Conservation (phyloP, 2,797 vertebrate genomes). For the Fringilla coelebs region DNA sequence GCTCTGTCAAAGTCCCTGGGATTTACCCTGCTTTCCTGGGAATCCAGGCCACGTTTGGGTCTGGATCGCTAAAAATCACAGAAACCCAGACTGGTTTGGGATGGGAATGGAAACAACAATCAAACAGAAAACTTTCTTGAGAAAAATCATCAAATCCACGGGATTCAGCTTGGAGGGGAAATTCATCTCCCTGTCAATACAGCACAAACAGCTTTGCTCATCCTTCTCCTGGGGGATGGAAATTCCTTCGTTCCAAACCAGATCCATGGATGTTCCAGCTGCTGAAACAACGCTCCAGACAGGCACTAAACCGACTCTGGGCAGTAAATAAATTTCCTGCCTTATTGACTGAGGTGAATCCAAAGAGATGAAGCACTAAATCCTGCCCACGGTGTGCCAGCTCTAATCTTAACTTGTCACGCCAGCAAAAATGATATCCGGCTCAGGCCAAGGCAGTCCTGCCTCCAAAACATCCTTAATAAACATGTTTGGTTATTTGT, state of each 20-base stretch:
- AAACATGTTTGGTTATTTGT: rapidly evolving
- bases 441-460: neutral
- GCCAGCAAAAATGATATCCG: neutral
- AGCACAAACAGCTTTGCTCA: neutral
- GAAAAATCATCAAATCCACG: neutral
- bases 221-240: neutral
- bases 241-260: neutral
- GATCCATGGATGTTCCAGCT: neutral
- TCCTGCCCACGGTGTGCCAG: neutral
- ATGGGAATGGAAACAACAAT: neutral
- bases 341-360: constrained; percentile 41
- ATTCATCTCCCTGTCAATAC: constrained; percentile 26
- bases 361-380: constrained; percentile 27
- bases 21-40: neutral
- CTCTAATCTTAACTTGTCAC: neutral
- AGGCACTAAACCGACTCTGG: neutral
- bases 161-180: neutral
- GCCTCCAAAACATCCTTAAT: neutral
- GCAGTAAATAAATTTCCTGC: constrained; percentile 40
- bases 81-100: neutral
- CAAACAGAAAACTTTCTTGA: neutral
- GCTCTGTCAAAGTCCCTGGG: neutral
- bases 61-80: neutral
- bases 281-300: constrained; percentile 15
- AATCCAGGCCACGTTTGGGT: neutral